Base-by-base conservation (phyloP, 2,888 invertebrate genomes). In the Molorchus minor region DNA sequence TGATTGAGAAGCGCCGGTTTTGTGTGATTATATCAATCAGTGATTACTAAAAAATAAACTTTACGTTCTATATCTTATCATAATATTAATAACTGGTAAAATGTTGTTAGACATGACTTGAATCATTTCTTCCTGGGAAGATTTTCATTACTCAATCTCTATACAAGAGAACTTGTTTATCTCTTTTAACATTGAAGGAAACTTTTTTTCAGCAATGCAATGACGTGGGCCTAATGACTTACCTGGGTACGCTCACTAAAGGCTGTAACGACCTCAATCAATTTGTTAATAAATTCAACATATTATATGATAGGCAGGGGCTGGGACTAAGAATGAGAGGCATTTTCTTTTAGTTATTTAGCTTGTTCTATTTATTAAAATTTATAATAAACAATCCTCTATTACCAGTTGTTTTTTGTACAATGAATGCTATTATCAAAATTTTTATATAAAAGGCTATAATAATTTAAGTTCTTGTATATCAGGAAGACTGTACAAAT, bases 241-340 rank as follows among this genome's bases (percentile, higher is more conserved):
- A 96, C 79, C 85, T 98, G 70, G 98, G 97, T 61, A 92, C 94
- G 3, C 88, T 98, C 71, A 98, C 97, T 1, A 98, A 98, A 82
- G 94, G 96, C 60, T 96, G 96, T 81, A 96, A 97, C 78, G 94
- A 94, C 70, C 91, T 97, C 78, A 96, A 98, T 81, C 94, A 98
- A 83, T 93, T 96, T 82, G 95, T 98, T 59, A 96, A 96, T 82
- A 94, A 96, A 80, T 97, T 98, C 81, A 98, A 97, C 81, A 88
- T 96, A 67, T 84, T 98, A 49, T 94, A 97, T 77, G 97, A 98
- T 80, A 86, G 96, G 62, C 95, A 96, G 81, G 92, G 93, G 56
- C 88, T 92, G 81, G 90, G 93, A 3, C 86, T 94, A 33, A 88
- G 94, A 71, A 90, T 94, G 88, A 83, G 94, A 64, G 93, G 93